Conservation (phyloP, 2,113 vertebrate species). For the Gavia stellata region DNA sequence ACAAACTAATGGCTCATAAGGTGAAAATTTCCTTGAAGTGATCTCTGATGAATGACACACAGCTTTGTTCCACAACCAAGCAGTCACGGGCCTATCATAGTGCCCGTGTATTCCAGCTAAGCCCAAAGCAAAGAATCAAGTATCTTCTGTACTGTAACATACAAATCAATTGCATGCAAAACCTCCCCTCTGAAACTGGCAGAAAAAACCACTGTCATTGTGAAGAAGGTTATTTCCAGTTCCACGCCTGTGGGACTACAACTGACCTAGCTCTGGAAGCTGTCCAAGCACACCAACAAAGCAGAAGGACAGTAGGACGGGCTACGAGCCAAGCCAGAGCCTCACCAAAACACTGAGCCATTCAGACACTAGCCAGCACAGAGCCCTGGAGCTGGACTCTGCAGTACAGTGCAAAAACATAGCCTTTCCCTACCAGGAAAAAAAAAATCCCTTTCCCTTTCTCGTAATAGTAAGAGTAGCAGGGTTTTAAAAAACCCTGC, state of each 20-base stretch:
- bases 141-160: neutral
- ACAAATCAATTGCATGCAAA: neutral
- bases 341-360: neutral
- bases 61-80: neutral
- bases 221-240: neutral
- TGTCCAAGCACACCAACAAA: neutral
- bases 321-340: neutral
- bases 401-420: neutral
- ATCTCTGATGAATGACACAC: neutral
- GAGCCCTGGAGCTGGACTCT: neutral
- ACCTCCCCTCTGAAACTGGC: neutral
- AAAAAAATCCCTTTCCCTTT: neutral
- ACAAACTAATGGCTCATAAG: neutral
- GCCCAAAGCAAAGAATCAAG: neutral
- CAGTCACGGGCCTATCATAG: accelerated
- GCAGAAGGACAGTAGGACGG: neutral
- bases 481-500: neutral
- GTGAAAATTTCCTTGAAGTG: neutral
- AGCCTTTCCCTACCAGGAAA: neutral
- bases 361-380: neutral
- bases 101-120: neutral
- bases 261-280: neutral
- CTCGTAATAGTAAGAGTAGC: neutral
- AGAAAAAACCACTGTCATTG: neutral
- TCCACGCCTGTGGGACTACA: neutral